phyloP scores from a whole-genome alignment of 1,140 invertebrate genomes.

The Aphaenogaster rudis region DNA sequence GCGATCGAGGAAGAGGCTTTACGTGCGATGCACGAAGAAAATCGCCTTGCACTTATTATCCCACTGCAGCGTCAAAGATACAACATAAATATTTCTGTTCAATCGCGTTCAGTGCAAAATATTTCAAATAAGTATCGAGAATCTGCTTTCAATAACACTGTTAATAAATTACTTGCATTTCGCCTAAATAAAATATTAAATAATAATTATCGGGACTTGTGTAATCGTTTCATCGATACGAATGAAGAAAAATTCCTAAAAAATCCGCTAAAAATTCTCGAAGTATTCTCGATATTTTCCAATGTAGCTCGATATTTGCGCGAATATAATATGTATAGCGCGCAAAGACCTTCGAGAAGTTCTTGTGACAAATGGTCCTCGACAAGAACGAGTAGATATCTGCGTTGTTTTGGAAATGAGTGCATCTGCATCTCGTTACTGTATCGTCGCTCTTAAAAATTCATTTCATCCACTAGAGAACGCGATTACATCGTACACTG shows the following conservation, averaged over 20 bases:
- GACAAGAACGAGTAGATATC: background rate
- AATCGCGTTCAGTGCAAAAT: background rate
- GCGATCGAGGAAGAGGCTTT: background rate
- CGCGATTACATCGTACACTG: background rate
- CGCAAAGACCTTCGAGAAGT: background rate
- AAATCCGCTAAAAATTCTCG: background rate
- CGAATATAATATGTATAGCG: background rate
- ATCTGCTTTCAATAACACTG: background rate
- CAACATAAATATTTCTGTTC: background rate
- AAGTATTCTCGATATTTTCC: background rate
- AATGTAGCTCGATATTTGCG: background rate
- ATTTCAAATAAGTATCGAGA: background rate
- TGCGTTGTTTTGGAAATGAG: background rate
- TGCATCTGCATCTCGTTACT: background rate
- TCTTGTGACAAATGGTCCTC: background rate
- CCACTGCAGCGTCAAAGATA: background rate
- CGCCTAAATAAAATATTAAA: slow-evolving; percentile 1
- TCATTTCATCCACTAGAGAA: background rate
- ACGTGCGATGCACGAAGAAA: background rate
- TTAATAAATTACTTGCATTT: background rate
- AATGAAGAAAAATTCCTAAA: background rate
- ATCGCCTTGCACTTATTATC: background rate
- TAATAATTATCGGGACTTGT: background rate
- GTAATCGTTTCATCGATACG: background rate
- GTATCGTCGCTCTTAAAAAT: background rate